Conservation (phyloP, 1,140 invertebrate species). For the Drosophila yakuba region DNA sequence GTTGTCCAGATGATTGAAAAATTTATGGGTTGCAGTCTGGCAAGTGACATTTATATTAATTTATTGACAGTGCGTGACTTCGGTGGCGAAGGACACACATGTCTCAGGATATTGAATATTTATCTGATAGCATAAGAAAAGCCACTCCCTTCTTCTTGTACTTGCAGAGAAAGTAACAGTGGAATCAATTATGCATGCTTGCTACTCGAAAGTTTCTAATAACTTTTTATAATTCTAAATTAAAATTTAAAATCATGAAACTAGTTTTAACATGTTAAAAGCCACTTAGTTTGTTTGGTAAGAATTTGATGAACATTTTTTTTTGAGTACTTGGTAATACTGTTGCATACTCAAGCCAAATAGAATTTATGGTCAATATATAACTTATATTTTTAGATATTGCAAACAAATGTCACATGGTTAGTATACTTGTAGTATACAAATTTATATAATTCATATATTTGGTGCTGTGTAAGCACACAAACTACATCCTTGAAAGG, state of each 20-base stretch:
- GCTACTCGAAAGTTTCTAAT: too few relatives aligned
- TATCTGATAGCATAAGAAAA: conserved; percentile 32
- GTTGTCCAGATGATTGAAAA: conserved; percentile 50
- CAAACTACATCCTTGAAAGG: conserved; percentile 19
- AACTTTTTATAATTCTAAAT: neutral
- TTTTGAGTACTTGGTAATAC: too few relatives aligned
- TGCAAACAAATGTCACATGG: too few relatives aligned
- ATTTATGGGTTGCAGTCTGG: conserved; percentile 53
- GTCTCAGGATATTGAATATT: conserved; percentile 43
- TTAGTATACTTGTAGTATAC: too few relatives aligned
- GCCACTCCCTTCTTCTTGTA: neutral
- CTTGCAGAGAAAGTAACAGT: neutral
- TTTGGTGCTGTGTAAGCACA: conserved; percentile 13
- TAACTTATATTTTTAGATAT: too few relatives aligned
- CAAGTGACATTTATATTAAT: conserved; percentile 63
- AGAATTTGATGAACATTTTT: too few relatives aligned
- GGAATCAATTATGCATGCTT: neutral
- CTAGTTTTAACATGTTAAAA: too few relatives aligned
- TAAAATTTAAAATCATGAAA: neutral
- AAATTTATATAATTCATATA: neutral
- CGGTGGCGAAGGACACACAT: conserved; percentile 40
- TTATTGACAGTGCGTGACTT: conserved; percentile 56
- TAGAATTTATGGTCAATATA: too few relatives aligned
- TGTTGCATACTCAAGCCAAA: too few relatives aligned
- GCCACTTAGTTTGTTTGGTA: too few relatives aligned